Conservation (phyloP, 2,797 vertebrate genomes). For the Chrosomus eos region DNA sequence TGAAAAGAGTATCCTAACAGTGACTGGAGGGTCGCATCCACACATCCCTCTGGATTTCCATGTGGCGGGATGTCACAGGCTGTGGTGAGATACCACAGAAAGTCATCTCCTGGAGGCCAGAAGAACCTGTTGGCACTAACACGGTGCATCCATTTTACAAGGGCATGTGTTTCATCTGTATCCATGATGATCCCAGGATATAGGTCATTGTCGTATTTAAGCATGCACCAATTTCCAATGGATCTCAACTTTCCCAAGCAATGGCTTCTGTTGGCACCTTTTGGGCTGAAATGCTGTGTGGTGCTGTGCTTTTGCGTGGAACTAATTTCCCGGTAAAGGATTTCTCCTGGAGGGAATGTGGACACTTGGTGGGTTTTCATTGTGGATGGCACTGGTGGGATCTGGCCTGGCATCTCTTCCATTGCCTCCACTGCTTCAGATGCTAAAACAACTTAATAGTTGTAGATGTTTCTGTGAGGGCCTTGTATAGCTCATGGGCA, state of each 20-base stretch:
- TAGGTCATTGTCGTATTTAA: slow-evolving; percentile 17
- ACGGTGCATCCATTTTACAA: neutral
- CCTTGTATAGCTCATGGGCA: neutral
- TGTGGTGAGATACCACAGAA: neutral
- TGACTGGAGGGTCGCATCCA: slow-evolving; percentile 11
- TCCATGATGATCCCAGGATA: slow-evolving; percentile 19
- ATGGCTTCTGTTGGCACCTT: slow-evolving; percentile 9
- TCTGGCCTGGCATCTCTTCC: neutral
- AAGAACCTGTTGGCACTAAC: neutral
- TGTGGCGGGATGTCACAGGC: neutral
- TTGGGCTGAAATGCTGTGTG: neutral
- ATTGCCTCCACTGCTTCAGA: neutral
- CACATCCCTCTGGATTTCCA: slow-evolving; percentile 23
- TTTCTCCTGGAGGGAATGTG: neutral
- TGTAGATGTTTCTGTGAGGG: neutral
- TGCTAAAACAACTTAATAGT: slow-evolving; percentile 18
- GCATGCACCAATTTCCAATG: slow-evolving; percentile 1
- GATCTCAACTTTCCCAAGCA: neutral
- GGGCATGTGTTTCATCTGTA: neutral
- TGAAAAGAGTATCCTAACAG: slow-evolving; percentile 8
- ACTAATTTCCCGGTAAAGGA: neutral
- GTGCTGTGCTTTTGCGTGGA: neutral
- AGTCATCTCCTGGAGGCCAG: slow-evolving; percentile 3
- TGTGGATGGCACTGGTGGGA: slow-evolving; percentile 6
- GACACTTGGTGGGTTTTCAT: slow-evolving; percentile 18